Base-by-base conservation (phyloP, 2,113 vertebrate species). In the Sorex fumeus region DNA sequence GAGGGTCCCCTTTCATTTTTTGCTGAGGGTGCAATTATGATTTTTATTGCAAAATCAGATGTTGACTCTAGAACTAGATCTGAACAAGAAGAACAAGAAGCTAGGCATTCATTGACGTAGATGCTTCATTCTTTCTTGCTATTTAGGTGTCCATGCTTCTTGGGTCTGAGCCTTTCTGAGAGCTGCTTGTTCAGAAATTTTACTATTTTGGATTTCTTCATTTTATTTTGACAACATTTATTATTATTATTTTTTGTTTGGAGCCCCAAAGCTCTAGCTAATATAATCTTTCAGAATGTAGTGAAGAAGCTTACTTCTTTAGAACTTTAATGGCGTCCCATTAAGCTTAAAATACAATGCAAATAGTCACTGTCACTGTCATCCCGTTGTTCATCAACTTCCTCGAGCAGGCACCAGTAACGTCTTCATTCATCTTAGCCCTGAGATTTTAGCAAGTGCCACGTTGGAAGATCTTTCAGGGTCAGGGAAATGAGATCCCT, bases 31-130 rank as follows among this genome's bases (percentile, higher is more conserved):
- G 43, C 57, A 60, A 60, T 60, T 60, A 23, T 72, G 47, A 28
- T 53, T 7, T 27, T 45, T 36, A 66, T 15, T 1, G 3, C 11
- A 32, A 25, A 3, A 0, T 57, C 28, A 18, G 66, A 16, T 0
- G 36, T 43, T n/a, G 53, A 36, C 27, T 18, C 45, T 4, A 6
- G 28, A 50, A 28, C 13, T 7, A 40, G 27, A 36, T 27, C 60
- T 32, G 19, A 62, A 15, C 11, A 10, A 45, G 6, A 28, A 4
- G 0, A 0, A 8, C 3, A 6, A 6, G 69, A 69, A 8, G 16
- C 21, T 3, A 9, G 15, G 40, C 3, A 11, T 66, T 0, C 11
- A 5, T 4, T 1, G 62, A 66, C 19, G 15, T 25, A 62, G 18
- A n/a, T 12, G 53, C 8, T 4, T 5, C 2, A 0, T 32, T 30